Evolutionary conservation across 2,797 vertebrate species (phyloP).

Genomic region (Protonibea diacanthus): DNA sequence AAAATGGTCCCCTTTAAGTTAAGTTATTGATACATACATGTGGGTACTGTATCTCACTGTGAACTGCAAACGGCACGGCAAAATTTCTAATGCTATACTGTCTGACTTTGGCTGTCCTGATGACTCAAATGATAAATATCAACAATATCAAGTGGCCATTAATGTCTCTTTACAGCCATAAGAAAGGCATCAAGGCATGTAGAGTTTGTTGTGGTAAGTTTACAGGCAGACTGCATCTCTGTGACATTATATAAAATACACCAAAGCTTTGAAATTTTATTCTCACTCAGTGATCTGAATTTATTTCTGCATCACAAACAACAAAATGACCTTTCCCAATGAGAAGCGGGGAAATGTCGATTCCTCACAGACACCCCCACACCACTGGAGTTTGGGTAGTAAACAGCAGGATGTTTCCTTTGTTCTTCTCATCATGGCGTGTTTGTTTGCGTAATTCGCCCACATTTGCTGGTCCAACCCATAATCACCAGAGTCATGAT

Average conservation of each 20-base stretch:
- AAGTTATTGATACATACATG: too few relatives aligned
- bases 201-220: conserved; percentile 6
- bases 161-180: conserved; percentile 13
- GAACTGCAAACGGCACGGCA: too few relatives aligned
- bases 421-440: conserved; percentile 29
- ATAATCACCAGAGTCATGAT: conserved; percentile 14
- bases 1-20: too few relatives aligned
- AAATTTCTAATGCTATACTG: conserved; percentile 8
- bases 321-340: conserved; percentile 15
- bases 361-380: not conserved
- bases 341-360: not conserved
- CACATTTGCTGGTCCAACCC: conserved; percentile 27
- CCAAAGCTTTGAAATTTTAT: not conserved
- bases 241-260: not conserved
- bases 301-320: conserved; percentile 19
- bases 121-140: conserved; percentile 19
- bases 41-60: too few relatives aligned
- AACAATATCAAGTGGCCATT: not conserved
- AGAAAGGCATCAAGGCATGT: not conserved
- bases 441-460: conserved; percentile 45
- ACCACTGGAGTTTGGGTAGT: conserved; percentile 16
- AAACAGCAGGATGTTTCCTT: conserved; percentile 38
- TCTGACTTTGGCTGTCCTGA: not conserved
- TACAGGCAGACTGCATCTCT: not conserved
- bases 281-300: not conserved